These are phyloP conservation scores for Piliocolobus tephrosceles DNA, from an alignment of 2,113 vertebrate species.

Conservation along the genomic window DNA sequence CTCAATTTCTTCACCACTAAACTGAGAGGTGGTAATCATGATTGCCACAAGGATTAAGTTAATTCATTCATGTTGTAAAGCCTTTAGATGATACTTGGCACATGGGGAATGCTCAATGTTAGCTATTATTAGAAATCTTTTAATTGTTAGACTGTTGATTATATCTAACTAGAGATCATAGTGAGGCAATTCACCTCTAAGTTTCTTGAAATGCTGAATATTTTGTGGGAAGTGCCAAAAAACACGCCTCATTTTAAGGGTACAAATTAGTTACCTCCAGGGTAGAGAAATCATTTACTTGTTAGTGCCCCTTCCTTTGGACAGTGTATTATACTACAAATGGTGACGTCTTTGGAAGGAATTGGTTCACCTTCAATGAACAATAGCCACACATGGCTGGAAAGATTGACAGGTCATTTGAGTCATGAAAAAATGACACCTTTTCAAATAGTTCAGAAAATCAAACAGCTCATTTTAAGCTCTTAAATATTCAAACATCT, in stretches of 20 bases:
- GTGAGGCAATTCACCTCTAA: background rate
- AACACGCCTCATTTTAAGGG: background rate
- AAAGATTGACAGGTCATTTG: background rate
- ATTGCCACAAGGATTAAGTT: background rate
- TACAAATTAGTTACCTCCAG: background rate
- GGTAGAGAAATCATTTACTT: background rate
- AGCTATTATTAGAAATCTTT: background rate
- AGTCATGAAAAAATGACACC: background rate
- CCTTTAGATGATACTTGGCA: background rate
- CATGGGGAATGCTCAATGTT: no score
- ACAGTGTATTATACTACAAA: background rate
- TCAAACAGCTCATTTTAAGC: background rate
- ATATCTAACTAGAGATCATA: background rate
- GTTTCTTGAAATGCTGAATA: background rate
- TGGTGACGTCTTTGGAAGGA: background rate
- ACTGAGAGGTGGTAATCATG: background rate
- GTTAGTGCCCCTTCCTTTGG: background rate
- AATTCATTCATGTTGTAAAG: background rate
- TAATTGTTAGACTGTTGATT: background rate
- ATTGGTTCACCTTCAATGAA: background rate
- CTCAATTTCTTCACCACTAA: background rate
- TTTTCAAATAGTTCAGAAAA: conserved; percentile 30
- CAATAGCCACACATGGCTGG: background rate
- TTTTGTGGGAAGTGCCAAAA: background rate
- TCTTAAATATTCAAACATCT: conserved; percentile 11